A percentile compares a stretch with the other conserved stretches of the same genome.
Conservation (phyloP, 2,113 vertebrate genomes). For the Callopanchax toddi region DNA sequence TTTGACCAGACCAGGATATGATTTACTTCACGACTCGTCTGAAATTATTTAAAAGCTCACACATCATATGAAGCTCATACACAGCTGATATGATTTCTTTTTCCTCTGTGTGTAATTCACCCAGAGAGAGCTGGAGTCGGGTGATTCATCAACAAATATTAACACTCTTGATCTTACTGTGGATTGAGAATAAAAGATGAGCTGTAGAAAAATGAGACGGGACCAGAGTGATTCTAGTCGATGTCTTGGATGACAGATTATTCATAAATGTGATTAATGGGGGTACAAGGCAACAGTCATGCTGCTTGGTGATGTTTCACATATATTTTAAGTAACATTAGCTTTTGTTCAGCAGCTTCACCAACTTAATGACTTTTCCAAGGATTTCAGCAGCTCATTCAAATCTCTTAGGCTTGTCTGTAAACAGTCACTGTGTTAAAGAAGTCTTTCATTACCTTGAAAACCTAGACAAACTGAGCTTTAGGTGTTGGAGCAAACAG, state of each 20-base stretch:
- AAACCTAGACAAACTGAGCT: slow-evolving; percentile 34
- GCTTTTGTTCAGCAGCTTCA: slow-evolving; percentile 43
- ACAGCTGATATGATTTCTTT: slow-evolving; percentile 31
- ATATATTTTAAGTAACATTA: slow-evolving; percentile 24
- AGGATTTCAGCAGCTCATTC: slow-evolving; percentile 40
- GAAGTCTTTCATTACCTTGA: slow-evolving; percentile 37
- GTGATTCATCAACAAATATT: slow-evolving; percentile 48
- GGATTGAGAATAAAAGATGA: slow-evolving; percentile 23
- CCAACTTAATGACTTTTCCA: slow-evolving; percentile 49
- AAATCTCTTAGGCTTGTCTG: slow-evolving; percentile 43
- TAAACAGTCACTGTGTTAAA: slow-evolving; percentile 37
- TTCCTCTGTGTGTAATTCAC: slow-evolving; percentile 5
- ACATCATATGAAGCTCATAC: slow-evolving; percentile 20
- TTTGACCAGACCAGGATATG: slow-evolving; percentile 24
- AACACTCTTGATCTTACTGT: slow-evolving; percentile 28
- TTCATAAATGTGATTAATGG: slow-evolving; percentile 29
- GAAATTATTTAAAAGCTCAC: slow-evolving; percentile 47
- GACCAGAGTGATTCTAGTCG: slow-evolving; percentile 27
- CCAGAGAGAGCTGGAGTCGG: slow-evolving; percentile 10
- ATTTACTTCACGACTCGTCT: slow-evolving; percentile 30
- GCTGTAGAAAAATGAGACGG: background rate
- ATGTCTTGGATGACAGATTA: slow-evolving; percentile 12
- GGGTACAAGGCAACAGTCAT: background rate
- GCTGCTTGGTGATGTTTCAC: slow-evolving; percentile 14
- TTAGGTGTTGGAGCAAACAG: slow-evolving; percentile 16